Evolutionary conservation across 2,797 vertebrate genomes (phyloP), one percentile per base, ranked within the genome.

Genomic region (Merluccius polli): DNA sequence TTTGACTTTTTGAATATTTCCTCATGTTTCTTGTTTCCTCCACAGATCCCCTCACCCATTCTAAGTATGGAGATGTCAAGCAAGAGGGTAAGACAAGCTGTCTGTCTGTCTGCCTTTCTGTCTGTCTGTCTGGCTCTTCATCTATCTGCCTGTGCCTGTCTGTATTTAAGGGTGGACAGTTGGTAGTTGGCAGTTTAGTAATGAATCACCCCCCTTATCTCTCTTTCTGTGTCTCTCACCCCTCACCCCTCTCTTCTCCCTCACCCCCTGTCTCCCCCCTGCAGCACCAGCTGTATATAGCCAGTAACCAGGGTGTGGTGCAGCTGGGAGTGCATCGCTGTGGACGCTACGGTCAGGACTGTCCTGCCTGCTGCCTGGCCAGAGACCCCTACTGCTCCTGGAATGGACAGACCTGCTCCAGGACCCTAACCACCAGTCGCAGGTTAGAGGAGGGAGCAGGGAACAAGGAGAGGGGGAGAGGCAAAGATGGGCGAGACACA

Each of bases 351-450:
- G 94, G 95, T 65, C 63, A 75, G 11, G 89, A 87, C 81, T 95
- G 95, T 21, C 88, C 88, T 0, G 90, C 90, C 65, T 95, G 95
- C 90, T 95, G 93, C 88, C 86, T 95, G 83, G 91, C 94, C 87
- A 81, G 93, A 77, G 95, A 96, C 82, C 95, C 95, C 0, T 95
- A 95, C 89, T 96, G 95, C 72, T 93, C 93, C 86, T 96, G 95
- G 95, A 93, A 95, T 7, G 82, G 95, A 4, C 86, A 79, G 80
- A 82, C 83, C 83, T 96, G 95, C 71, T 82, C 89, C 84, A 81
- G 86, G 48, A 90, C 84, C 85, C 92, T 92, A 79, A 74, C 88
- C 75, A 87, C 73, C 78, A 90, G 86, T 89, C 90, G 87, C 87
- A 88, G 87, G 91, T 91, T 74, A 4, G 18, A 11, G 52, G 18